These are phyloP conservation scores for Ibidorhyncha struthersii DNA, from an alignment of 2,113 vertebrate species.

Conservation along the genomic window DNA sequence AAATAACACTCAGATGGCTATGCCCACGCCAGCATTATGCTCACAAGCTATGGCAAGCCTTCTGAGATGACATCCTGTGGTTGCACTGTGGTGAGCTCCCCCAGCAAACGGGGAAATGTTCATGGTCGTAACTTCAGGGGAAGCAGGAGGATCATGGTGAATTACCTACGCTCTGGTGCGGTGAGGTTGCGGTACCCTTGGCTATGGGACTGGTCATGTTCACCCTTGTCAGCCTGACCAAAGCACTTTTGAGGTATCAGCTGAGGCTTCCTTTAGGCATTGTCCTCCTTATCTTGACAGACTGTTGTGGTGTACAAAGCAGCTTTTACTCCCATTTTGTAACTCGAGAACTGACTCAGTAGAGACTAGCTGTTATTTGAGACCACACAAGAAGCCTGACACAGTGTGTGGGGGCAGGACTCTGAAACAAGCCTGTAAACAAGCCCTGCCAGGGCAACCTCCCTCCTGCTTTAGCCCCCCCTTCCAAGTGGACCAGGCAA, in stretches of 20 bases:
- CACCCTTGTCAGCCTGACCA: background rate
- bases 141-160: background rate
- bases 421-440: background rate
- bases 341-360: background rate
- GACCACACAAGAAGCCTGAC: background rate
- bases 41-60: background rate
- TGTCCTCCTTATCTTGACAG: background rate
- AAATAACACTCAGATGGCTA: background rate
- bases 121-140: background rate
- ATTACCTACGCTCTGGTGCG: rapidly evolving
- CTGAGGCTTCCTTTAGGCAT: background rate
- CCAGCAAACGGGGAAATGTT: background rate
- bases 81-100: background rate
- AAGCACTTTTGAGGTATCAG: background rate
- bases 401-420: background rate
- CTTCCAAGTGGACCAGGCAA: background rate
- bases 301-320: background rate
- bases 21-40: background rate
- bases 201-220: background rate
- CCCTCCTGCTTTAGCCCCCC: background rate
- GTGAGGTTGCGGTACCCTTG: background rate
- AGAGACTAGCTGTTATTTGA: background rate
- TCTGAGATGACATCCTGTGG: background rate
- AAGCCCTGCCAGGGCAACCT: background rate
- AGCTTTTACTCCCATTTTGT: background rate